These are phyloP conservation scores for Pithys albifrons DNA, from an alignment of 2,113 vertebrate species.

Conservation along the genomic window DNA sequence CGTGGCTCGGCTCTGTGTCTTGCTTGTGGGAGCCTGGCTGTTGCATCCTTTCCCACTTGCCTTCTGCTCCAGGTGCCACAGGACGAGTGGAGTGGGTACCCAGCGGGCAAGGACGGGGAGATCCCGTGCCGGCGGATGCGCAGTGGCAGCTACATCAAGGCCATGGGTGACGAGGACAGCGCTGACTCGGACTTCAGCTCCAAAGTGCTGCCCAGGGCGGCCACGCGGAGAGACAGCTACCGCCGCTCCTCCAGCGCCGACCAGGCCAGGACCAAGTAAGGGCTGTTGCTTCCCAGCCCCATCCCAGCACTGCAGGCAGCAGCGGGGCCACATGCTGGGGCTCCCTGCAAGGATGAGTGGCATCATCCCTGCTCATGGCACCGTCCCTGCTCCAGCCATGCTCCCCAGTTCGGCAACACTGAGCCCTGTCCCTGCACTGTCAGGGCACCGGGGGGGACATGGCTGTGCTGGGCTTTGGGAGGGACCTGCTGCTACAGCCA, in stretches of 20 bases:
- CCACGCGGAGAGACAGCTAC: slow-evolving; percentile 88
- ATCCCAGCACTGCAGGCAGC: not conserved
- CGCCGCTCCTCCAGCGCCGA: slow-evolving; percentile 94
- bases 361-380: not conserved
- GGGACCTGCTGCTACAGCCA: not conserved
- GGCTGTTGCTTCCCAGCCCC: not conserved
- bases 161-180: slow-evolving; percentile 97
- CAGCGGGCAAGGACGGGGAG: slow-evolving; percentile 85
- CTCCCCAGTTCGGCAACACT: rapidly evolving
- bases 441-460: rapidly evolving
- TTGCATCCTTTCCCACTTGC: rapidly evolving
- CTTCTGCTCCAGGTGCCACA: slow-evolving; percentile 86
- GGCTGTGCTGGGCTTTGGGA: not conserved
- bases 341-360: not conserved
- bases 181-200: slow-evolving; percentile 91
- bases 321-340: rapidly evolving
- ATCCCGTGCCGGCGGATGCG: slow-evolving; percentile 97
- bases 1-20: rapidly evolving
- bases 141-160: slow-evolving; percentile 99
- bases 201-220: slow-evolving; percentile 88
- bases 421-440: not conserved
- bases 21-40: rapidly evolving
- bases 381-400: rapidly evolving
- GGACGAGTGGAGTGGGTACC: slow-evolving; percentile 93
- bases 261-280: slow-evolving; percentile 88